These are phyloP conservation scores for Neostethus bicornis DNA, from an alignment of 2,797 vertebrate species.

Conservation along the genomic window DNA sequence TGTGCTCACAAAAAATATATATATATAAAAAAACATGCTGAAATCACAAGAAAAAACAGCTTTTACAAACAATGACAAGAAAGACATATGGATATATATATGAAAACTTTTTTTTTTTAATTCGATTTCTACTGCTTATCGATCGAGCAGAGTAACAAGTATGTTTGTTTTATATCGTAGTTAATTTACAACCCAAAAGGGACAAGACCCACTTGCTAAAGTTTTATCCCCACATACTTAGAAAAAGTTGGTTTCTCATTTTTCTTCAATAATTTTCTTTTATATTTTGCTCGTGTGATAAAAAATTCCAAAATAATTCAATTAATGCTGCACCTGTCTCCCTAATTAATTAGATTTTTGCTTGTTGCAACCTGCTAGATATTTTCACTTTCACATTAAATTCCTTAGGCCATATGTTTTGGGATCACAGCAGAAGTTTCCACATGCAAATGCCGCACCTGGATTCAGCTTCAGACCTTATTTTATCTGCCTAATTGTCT, in stretches of 20 bases:
- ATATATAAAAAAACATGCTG: too few relatives aligned
- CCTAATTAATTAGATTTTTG: neutral
- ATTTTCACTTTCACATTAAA: neutral
- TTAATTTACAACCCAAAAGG: neutral
- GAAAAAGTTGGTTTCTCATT: neutral
- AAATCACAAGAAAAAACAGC: too few relatives aligned
- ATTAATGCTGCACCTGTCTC: neutral
- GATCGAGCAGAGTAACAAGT: too few relatives aligned
- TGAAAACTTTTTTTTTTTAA: too few relatives aligned
- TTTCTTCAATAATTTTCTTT: too few relatives aligned
- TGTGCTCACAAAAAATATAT: too few relatives aligned
- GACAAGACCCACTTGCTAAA: neutral
- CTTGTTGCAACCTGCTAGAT: neutral
- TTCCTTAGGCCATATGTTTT: neutral
- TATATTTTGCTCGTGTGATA: too few relatives aligned
- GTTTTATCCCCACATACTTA: neutral
- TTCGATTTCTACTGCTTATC: too few relatives aligned
- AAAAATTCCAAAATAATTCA: too few relatives aligned
- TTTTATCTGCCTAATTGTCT: slow-evolving; percentile 3
- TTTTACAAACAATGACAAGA: too few relatives aligned
- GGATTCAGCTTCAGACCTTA: neutral
- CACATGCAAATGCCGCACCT: neutral
- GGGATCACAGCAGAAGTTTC: neutral
- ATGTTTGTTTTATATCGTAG: too few relatives aligned
- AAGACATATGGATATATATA: too few relatives aligned